Conservation (phyloP, 2,113 vertebrate genomes). For the Arenaria interpres region DNA sequence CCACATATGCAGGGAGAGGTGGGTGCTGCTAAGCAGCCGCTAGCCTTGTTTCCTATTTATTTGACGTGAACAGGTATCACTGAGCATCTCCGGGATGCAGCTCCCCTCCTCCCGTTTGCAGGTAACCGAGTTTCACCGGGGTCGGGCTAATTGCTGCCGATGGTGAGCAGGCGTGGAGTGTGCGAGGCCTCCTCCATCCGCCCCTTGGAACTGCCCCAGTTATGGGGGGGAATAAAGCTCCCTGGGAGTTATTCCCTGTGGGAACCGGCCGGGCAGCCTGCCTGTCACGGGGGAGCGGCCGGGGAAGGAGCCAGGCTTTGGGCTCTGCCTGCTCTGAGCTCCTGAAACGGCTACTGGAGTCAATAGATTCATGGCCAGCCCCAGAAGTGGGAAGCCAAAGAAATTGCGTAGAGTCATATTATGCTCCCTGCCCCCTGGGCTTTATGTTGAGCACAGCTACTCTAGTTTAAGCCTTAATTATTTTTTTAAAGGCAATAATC, state of each 20-base stretch:
- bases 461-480: not conserved
- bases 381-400: not conserved
- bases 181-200: not conserved
- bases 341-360: not conserved
- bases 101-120: not conserved
- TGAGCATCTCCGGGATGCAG: not conserved
- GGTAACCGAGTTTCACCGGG: not conserved
- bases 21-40: not conserved
- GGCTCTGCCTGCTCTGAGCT: not conserved
- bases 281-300: not conserved
- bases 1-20: too few relatives aligned
- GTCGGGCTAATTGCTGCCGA: not conserved
- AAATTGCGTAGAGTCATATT: not conserved
- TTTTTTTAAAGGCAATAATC: constrained; percentile 43
- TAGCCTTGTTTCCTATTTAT: not conserved
- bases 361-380: not conserved
- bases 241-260: not conserved
- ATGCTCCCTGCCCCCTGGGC: not conserved
- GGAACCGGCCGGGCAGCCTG: constrained; percentile 28
- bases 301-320: not conserved
- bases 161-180: not conserved
- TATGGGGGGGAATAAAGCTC: not conserved
- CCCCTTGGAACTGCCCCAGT: not conserved
- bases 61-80: not conserved
- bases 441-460: not conserved